Evolutionary conservation across 2,888 invertebrate genomes (phyloP).

Genomic region (Heliothis peltigera): DNA sequence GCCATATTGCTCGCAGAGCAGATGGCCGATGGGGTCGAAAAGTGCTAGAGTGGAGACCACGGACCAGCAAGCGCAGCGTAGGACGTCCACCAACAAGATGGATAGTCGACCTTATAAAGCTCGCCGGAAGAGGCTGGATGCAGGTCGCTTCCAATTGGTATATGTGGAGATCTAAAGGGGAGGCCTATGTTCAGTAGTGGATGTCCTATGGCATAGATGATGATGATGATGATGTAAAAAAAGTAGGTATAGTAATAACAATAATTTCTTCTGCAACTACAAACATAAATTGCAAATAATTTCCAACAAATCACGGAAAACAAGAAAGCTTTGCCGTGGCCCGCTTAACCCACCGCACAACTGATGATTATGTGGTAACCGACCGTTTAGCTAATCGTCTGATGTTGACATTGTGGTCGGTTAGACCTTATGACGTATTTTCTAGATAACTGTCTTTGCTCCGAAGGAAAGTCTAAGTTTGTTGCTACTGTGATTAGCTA

Average conservation of each 20-base stretch:
- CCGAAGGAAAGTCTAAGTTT: conserved; percentile 56
- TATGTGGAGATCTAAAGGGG: too few relatives aligned
- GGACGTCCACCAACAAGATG: too few relatives aligned
- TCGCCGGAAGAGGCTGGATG: too few relatives aligned
- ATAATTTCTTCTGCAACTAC: background rate
- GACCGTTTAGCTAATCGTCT: conserved; percentile 60
- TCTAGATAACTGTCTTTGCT: conserved; percentile 49
- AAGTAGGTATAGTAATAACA: background rate
- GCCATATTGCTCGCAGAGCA: too few relatives aligned
- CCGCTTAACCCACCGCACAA: conserved; percentile 56
- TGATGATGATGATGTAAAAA: too few relatives aligned
- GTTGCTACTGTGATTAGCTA: conserved; percentile 16
- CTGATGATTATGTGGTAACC: conserved; percentile 64
- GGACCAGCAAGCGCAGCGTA: too few relatives aligned
- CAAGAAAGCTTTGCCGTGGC: conserved; percentile 52
- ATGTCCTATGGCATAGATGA: too few relatives aligned
- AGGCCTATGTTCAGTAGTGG: too few relatives aligned
- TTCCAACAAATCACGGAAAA: conserved; percentile 46
- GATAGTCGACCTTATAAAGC: too few relatives aligned
- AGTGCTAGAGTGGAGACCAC: too few relatives aligned
- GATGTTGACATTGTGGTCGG: conserved; percentile 69
- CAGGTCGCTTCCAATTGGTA: too few relatives aligned
- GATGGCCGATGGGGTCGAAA: too few relatives aligned
- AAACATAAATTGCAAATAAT: conserved; percentile 20
- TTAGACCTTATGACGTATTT: conserved; percentile 49